Percentiles rank a stretch among this genome's conserved stretches.
These are phyloP conservation scores for Orycteropus afer DNA, from an alignment of 2,113 vertebrate species.

Conservation along the genomic window DNA sequence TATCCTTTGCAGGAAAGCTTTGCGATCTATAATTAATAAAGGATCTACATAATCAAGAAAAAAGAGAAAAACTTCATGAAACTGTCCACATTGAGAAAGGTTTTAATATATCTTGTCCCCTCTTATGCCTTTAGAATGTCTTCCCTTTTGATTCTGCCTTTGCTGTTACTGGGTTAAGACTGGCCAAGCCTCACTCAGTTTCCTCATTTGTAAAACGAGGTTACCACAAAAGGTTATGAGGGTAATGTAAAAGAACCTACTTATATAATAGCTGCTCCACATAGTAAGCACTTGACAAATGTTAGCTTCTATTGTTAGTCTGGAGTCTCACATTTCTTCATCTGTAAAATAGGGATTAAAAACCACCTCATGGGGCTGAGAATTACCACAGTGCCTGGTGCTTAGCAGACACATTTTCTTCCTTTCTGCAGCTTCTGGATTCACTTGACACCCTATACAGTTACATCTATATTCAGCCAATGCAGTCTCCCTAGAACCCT, in stretches of 20 bases:
- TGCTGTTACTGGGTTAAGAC: neutral
- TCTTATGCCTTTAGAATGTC: neutral
- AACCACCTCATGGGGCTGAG: neutral
- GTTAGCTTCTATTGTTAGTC: neutral
- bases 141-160: neutral
- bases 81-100: neutral
- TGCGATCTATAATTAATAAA: neutral
- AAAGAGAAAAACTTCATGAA: neutral
- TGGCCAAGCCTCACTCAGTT: neutral
- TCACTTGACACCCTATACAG: neutral
- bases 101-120: neutral
- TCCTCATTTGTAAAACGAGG: neutral
- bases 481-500: neutral
- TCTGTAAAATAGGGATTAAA: neutral
- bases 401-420: neutral
- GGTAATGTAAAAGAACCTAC: neutral
- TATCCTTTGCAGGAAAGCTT: neutral
- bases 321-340: neutral
- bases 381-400: neutral
- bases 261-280: neutral
- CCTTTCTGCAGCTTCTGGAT: neutral
- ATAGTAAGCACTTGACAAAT: neutral
- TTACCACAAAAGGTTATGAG: neutral
- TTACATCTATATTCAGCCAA: neutral
- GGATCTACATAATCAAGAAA: neutral